phyloP scores from a whole-genome alignment of 2,113 vertebrate species.

The Pomatostomus ruficeps region DNA sequence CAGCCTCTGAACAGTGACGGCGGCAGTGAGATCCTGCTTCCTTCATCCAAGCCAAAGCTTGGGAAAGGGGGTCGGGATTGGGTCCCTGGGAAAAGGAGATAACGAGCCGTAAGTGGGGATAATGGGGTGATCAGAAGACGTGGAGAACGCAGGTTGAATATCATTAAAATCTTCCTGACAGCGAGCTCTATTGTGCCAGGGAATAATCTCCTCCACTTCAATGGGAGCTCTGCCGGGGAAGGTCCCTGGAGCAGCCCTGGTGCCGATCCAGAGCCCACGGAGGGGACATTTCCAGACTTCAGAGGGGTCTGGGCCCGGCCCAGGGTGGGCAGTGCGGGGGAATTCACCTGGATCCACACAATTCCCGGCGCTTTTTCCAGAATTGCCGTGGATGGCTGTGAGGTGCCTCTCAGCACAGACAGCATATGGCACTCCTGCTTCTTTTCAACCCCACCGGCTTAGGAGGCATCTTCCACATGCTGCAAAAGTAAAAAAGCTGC shows the following conservation, averaged over 20 bases:
- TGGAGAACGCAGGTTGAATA: background rate
- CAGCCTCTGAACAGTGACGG: background rate
- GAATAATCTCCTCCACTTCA: background rate
- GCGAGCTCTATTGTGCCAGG: background rate
- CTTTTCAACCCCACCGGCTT: background rate
- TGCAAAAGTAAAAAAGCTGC: background rate
- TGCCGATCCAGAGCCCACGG: background rate
- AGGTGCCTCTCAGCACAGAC: background rate
- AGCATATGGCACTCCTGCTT: background rate
- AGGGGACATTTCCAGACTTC: background rate
- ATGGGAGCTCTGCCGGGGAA: background rate
- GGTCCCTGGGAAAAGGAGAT: background rate
- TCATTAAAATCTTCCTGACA: conserved; percentile 64
- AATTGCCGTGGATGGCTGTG: rapidly evolving
- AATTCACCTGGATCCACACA: rapidly evolving
- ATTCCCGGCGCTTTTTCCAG: background rate
- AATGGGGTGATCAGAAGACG: conserved; percentile 5
- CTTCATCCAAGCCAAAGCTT: background rate
- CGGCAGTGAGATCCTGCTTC: background rate
- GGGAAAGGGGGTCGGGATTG: background rate
- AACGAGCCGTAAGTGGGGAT: conserved; percentile 4
- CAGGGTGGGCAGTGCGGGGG: background rate
- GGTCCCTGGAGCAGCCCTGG: background rate
- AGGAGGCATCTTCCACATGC: background rate
- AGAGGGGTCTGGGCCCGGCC: background rate